Evolutionary conservation across 2,797 vertebrate genomes (phyloP), one percentile per base, ranked within the genome.

Genomic region (Dendrocincla fuliginosa): DNA sequence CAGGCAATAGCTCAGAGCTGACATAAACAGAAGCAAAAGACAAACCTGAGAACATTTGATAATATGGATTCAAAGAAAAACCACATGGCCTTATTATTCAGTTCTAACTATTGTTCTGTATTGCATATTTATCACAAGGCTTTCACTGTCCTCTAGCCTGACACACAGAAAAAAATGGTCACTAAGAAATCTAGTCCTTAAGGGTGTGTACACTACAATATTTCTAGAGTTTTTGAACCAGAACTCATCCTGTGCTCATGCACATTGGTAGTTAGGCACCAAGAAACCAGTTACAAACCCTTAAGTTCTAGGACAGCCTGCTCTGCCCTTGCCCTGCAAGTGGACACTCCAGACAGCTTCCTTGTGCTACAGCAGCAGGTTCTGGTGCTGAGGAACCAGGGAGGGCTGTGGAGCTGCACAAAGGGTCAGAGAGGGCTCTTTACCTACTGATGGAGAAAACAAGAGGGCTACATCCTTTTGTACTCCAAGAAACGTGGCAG

Each of bases 1-100:
- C 91, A 88, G 94, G 80, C 70, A 95, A 77, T 80, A 91, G 90
- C 96, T 97, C 60, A 75, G 87, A 78, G 85, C 89, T 96, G 97
- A 97, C 96, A 94, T 70, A 96, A 97, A 95, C 89, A 96, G 94
- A 94, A 90, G 86, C 83, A 94, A 95, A 89, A 94, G 67, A 94
- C 84, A 93, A 96, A 91, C 79, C 84, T 69, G 53, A 42, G n/a
- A 95, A 83, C 30, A 23, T 50, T 76, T 56, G 64, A 65, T 20
- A 89, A 82, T 5, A 67, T 2, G 25, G 35, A 89, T 61, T 86
- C 57, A 86, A 71, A 90, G 61, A 77, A 74, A 23, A 46, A 74
- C 33, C 25, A 76, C 0, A 1, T 63, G 50, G 32, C 44, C 49
- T 84, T 79, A 69, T 67, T 53, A 68, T 60, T 56, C 64, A 80